These are phyloP conservation scores for Orchesella flavescens DNA, from an alignment of 2,888 invertebrate species.

Conservation along the genomic window DNA sequence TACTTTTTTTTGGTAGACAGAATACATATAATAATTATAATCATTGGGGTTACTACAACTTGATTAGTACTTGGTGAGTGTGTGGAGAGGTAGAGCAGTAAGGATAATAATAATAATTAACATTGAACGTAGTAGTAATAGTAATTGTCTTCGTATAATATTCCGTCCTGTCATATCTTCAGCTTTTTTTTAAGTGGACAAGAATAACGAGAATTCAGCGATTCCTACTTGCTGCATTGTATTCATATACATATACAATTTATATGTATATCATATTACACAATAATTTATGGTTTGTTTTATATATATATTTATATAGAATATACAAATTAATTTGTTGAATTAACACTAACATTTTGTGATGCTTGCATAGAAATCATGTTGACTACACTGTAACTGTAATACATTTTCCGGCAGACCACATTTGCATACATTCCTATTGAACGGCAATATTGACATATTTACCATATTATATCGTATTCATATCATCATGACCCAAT, in stretches of 20 bases:
- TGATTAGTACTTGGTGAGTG: neutral
- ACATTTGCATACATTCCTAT: slow-evolving; percentile 7
- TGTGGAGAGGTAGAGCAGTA: neutral
- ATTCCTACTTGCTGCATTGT: slow-evolving; percentile 21
- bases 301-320: neutral
- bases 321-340: slow-evolving; percentile 53
- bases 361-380: slow-evolving; percentile 44
- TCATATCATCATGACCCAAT: slow-evolving; percentile 21
- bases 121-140: neutral
- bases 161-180: neutral
- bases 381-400: slow-evolving; percentile 10
- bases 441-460: slow-evolving; percentile 38
- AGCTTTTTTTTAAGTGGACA: neutral
- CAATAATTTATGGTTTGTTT: neutral
- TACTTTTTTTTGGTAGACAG: too few relatives aligned
- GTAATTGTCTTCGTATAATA: neutral
- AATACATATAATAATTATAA: neutral
- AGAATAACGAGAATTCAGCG: slow-evolving; percentile 12
- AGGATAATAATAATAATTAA: neutral
- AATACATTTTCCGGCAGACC: slow-evolving; percentile 47
- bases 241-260: neutral
- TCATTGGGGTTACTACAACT: neutral
- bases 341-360: neutral
- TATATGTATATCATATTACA: slow-evolving; percentile 11
- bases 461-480: too few relatives aligned